Conservation (phyloP, 2,888 invertebrate species). For the Pocota personata region DNA sequence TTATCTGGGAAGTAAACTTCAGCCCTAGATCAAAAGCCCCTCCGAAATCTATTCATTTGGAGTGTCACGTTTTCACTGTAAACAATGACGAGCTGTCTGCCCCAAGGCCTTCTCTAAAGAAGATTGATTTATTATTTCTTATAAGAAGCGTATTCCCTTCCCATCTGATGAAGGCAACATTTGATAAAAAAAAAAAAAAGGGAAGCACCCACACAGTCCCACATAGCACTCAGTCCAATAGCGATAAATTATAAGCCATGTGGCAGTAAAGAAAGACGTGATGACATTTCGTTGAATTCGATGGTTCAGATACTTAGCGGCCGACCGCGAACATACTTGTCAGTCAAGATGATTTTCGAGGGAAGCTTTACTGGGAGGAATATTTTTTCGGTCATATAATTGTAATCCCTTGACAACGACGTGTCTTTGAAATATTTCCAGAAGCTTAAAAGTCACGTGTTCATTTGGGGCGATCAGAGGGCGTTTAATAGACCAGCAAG, state of each 20-base stretch:
- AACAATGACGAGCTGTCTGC: slow-evolving; percentile 14
- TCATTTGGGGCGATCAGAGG: neutral
- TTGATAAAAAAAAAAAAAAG: neutral
- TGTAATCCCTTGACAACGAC: slow-evolving; percentile 1
- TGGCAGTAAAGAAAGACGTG: neutral
- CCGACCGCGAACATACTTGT: neutral
- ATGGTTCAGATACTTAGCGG: neutral
- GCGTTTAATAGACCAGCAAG: neutral
- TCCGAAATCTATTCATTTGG: neutral
- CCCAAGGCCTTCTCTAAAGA: neutral
- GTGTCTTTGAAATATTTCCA: neutral
- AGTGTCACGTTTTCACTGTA: slow-evolving; percentile 12
- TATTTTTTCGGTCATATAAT: neutral
- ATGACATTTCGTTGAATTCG: neutral
- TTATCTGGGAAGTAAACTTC: slow-evolving; percentile 5
- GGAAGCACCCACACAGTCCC: neutral
- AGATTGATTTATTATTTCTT: slow-evolving; percentile 24
- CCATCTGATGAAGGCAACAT: neutral
- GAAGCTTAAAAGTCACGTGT: neutral
- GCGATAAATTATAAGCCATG: neutral
- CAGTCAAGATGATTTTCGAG: neutral
- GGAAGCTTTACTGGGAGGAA: neutral
- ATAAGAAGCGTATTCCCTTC: neutral
- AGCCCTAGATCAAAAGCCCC: neutral
- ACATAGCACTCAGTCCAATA: neutral